Evolutionary conservation across 2,797 vertebrate species (phyloP).

Genomic region (Xiphophorus birchmanni): DNA sequence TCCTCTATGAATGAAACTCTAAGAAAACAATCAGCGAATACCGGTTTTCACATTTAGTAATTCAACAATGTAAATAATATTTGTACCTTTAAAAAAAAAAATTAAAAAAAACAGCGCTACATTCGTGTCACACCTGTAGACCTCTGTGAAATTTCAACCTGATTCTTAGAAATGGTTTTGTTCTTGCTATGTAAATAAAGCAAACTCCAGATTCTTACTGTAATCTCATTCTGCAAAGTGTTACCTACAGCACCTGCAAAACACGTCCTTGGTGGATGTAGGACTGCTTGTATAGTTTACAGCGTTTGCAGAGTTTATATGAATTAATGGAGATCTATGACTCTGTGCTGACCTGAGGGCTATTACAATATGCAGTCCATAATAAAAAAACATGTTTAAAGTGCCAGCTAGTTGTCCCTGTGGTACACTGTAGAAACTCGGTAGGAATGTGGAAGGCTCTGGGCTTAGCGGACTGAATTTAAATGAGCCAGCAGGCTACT

Average conservation of each 20-base stretch:
- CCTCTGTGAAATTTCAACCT: neutral
- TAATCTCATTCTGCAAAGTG: neutral
- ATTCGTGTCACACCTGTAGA: neutral
- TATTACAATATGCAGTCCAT: constrained; percentile 49
- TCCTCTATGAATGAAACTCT: neutral
- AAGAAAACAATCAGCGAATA: neutral
- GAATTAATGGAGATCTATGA: constrained; percentile 62
- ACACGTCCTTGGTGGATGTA: constrained; percentile 20
- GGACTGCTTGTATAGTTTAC: constrained; percentile 21
- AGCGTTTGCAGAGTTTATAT: constrained; percentile 47
- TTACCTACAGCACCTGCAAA: constrained; percentile 4
- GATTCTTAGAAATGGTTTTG: constrained; percentile 18
- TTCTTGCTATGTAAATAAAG: constrained; percentile 9
- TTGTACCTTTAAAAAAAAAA: neutral
- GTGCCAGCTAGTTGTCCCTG: constrained; percentile 51
- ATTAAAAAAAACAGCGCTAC: neutral
- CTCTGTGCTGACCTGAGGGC: constrained; percentile 63
- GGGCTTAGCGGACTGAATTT: constrained; percentile 67
- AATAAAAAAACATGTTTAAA: constrained; percentile 58
- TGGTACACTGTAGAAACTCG: constrained; percentile 49
- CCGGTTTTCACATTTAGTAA: neutral
- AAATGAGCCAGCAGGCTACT: constrained; percentile 63
- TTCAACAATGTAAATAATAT: neutral
- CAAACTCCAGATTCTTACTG: constrained; percentile 2
- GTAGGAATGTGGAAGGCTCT: constrained; percentile 62